Percentiles rank a stretch among this genome's conserved stretches.
Evolutionary conservation across 2,888 invertebrate species (phyloP).

Genomic region (Drosophila paramelanica): DNA sequence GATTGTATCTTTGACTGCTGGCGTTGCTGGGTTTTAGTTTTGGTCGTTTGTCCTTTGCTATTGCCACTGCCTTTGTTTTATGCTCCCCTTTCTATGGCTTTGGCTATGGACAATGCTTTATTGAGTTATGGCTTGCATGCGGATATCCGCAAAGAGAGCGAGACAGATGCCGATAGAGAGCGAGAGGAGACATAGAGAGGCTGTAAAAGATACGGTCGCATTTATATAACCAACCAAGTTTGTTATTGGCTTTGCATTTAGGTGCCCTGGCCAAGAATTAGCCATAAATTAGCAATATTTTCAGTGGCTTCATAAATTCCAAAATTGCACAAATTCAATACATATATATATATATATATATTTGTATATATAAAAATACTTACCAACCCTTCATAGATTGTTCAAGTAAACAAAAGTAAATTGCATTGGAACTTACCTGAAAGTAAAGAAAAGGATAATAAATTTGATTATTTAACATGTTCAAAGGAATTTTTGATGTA

Average conservation of each 20-base stretch:
- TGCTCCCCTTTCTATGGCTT: constrained; percentile 42
- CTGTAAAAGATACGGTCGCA: constrained; percentile 28
- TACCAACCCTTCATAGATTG: constrained; percentile 39
- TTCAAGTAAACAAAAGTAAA: constrained; percentile 22
- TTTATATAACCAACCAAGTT: constrained; percentile 59
- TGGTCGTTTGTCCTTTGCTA: constrained; percentile 53
- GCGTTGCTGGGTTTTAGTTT: constrained; percentile 63
- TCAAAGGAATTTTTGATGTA: constrained; percentile 19
- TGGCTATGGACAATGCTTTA: constrained; percentile 74
- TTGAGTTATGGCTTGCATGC: constrained; percentile 81
- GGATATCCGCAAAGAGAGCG: constrained; percentile 70
- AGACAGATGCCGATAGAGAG: constrained; percentile 25
- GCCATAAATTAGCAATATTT: constrained; percentile 74
- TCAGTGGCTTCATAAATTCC: constrained; percentile 66
- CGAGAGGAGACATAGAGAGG: background rate
- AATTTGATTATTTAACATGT: constrained; percentile 30
- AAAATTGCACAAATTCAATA: constrained; percentile 22
- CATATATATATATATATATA: constrained; percentile 5
- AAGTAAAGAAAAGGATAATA: constrained; percentile 30
- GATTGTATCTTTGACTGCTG: constrained; percentile 76
- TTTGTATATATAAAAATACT: constrained; percentile 50
- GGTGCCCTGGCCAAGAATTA: constrained; percentile 61
- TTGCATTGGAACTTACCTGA: constrained; percentile 64
- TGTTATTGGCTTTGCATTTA: constrained; percentile 69
- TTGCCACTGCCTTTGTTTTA: constrained; percentile 41